Evolutionary conservation across 2,888 invertebrate species (phyloP).

Genomic region (Clusia tigrina): DNA sequence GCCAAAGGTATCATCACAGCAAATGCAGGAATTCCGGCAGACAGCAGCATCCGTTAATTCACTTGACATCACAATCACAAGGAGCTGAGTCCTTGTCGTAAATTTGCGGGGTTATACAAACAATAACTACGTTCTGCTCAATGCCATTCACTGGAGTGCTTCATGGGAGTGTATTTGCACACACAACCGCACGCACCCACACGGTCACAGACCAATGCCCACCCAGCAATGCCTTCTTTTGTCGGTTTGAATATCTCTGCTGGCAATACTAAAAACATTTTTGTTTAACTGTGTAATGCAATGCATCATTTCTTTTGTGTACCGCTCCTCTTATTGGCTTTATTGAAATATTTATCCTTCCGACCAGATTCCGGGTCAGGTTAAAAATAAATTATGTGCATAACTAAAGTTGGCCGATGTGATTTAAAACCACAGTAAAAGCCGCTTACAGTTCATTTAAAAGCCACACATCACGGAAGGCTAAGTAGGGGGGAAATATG

Average conservation of each 20-base stretch:
- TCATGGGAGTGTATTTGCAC: neutral
- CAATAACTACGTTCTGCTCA: neutral
- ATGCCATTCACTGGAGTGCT: neutral
- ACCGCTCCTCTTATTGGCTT: neutral
- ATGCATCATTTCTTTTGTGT: conserved; percentile 42
- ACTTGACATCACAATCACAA: conserved; percentile 42
- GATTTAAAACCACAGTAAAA: too few species aligned
- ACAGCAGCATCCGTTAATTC: conserved; percentile 34
- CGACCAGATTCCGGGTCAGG: too few species aligned
- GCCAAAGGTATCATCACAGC: neutral
- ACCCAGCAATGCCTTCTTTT: conserved; percentile 39
- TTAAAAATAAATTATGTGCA: too few species aligned
- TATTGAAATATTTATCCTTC: conserved; percentile 4
- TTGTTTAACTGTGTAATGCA: conserved; percentile 46
- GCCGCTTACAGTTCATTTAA: too few species aligned
- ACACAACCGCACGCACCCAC: neutral
- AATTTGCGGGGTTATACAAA: neutral
- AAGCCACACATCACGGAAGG: too few species aligned
- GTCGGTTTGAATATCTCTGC: conserved; percentile 4
- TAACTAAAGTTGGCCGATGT: too few species aligned
- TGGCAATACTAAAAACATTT: conserved; percentile 41
- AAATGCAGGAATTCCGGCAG: neutral
- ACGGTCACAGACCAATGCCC: conserved; percentile 1
- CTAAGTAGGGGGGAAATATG: too few species aligned
- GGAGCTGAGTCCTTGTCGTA: conserved; percentile 22